Evolutionary conservation across 2,888 invertebrate species (phyloP).

Genomic region (Calameuta pallipes): DNA sequence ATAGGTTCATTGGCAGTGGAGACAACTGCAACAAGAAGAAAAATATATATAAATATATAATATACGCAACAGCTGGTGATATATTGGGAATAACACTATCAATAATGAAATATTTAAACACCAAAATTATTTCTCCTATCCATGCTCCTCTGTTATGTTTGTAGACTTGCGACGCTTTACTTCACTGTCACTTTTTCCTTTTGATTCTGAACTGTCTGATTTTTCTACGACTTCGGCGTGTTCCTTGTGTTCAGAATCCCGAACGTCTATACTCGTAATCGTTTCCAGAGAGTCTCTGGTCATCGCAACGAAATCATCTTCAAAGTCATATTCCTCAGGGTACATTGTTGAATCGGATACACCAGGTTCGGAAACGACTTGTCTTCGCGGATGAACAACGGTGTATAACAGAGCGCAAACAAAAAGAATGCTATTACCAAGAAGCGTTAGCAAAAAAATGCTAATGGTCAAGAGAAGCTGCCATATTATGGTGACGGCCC

Average conservation of each 20-base stretch:
- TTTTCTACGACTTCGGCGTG: neutral
- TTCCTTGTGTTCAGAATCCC: neutral
- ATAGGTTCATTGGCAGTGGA: conserved; percentile 73
- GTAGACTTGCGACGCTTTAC: neutral
- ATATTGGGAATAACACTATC: neutral
- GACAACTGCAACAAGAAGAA: conserved; percentile 68
- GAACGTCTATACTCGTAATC: conserved; percentile 20
- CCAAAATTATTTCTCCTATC: neutral
- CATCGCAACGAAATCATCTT: conserved; percentile 44
- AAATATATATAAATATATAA: neutral
- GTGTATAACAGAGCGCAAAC: conserved; percentile 38
- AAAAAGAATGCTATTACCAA: conserved; percentile 37
- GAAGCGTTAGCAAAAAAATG: conserved; percentile 35
- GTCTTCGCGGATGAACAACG: conserved; percentile 26
- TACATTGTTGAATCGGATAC: conserved; percentile 47
- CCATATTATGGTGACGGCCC: conserved; percentile 34
- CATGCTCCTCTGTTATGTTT: neutral
- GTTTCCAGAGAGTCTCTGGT: conserved; percentile 45
- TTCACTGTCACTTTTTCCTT: neutral
- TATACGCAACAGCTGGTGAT: neutral
- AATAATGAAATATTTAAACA: neutral
- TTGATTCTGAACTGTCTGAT: neutral
- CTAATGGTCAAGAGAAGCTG: conserved; percentile 34
- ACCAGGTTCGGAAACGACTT: conserved; percentile 12
- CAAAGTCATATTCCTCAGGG: conserved; percentile 45